phyloP scores from a whole-genome alignment of 2,113 vertebrate species.

The Sakesphorus luctuosus region DNA sequence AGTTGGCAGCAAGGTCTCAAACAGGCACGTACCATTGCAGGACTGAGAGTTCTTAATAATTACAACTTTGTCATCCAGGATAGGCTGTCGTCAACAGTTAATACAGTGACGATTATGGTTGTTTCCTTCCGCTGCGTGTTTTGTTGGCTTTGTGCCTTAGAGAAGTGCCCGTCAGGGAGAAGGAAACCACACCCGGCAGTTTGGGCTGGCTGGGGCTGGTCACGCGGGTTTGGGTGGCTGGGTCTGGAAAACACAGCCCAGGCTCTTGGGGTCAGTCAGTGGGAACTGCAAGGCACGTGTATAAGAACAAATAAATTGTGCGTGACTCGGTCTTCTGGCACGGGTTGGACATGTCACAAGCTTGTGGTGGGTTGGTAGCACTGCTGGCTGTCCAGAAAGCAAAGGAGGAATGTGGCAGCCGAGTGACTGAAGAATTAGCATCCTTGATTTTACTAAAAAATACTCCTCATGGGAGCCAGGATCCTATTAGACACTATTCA shows the following conservation, averaged over 20 bases:
- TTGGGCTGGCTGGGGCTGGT: neutral
- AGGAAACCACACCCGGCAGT: neutral
- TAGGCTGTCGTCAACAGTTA: neutral
- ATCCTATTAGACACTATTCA: rapidly evolving
- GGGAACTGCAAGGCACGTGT: rapidly evolving
- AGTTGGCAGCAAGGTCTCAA: neutral
- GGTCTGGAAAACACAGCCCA: neutral
- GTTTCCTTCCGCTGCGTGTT: neutral
- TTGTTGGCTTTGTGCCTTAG: rapidly evolving
- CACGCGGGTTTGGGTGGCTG: neutral
- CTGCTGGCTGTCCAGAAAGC: neutral
- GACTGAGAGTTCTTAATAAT: neutral
- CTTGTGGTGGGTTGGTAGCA: neutral
- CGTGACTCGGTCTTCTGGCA: neutral
- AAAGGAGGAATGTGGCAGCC: neutral
- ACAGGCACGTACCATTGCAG: neutral
- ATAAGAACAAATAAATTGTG: neutral
- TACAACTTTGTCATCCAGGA: neutral
- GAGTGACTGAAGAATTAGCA: neutral
- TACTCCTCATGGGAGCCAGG: neutral
- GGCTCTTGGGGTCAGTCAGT: neutral
- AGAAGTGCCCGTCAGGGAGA: neutral
- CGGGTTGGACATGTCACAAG: neutral
- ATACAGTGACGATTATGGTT: neutral
- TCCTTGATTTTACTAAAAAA: neutral